Base-by-base conservation (phyloP, 2,797 vertebrate species). In the Champsocephalus esox region DNA sequence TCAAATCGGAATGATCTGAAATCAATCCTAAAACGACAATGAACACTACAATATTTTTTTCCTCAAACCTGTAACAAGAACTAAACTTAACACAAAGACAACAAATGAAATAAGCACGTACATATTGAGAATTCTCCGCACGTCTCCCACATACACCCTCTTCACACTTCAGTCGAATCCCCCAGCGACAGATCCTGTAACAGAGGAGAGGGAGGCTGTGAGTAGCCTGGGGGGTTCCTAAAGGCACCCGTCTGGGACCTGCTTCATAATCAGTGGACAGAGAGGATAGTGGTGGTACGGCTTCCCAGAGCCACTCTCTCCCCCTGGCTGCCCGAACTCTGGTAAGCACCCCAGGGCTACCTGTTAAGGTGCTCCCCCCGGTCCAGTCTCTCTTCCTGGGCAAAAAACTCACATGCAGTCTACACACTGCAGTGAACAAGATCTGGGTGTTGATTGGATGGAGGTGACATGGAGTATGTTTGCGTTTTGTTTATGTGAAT, bases 241-340 rank as follows among this genome's bases (percentile, higher is more conserved):
- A 93, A 93, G 93, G 93, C 93, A 92, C 93, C 92, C 92, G 91
- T 90, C 91, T 93, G 93, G 92, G 93, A 94, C 92, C 91, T 92
- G 92, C 92, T 93, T 93, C 92, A 93, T 94, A 93, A 93, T 94
- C 92, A 94, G 92, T 92, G 92, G 92, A 94, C 92, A 93, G 92
- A 92, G 89, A 92, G 90, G 88, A 92, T 91, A 90, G 92, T 90
- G 92, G 90, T 90, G 91, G 84, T 92, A 88, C 77, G 57, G 85
- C 88, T 92, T 93, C 84, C 89, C 86, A 89, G 83, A 93, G 89
- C 88, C 91, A 90, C 86, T 89, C 87, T 88, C 88, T 89, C 91
- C 92, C 89, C 87, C 84, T 83, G 88, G 90, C 90, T 91, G 91
- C 89, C 90, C 91, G 72, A 91, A 89, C 92, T 90, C 87, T 89